A percentile compares a stretch with the other conserved stretches of the same genome.
These are phyloP conservation scores for Chrysaora quinquecirrha DNA, from an alignment of 30 jellyfish, hydroid and myxozoan species.

Conservation along the genomic window DNA sequence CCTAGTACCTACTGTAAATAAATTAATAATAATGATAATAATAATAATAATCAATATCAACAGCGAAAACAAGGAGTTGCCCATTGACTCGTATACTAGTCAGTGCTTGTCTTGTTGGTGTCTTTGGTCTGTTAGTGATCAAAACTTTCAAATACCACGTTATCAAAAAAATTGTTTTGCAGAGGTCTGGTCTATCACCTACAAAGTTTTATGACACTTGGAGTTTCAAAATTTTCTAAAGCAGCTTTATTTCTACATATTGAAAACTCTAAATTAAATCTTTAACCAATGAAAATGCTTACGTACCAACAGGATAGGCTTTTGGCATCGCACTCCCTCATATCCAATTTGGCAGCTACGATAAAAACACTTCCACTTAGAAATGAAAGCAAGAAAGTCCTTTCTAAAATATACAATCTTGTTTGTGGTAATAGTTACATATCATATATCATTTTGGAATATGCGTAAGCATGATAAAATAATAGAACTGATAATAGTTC, in stretches of 20 bases:
- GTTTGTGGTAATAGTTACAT: background rate
- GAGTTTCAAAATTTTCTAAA: background rate
- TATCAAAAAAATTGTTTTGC: too few species aligned
- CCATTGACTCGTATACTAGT: too few species aligned
- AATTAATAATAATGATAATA: too few species aligned
- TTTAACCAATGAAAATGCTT: background rate
- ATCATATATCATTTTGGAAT: background rate
- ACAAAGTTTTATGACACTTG: too few species aligned
- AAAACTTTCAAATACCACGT: too few species aligned
- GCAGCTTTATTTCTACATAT: background rate
- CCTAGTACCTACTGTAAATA: too few species aligned
- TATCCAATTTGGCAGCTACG: slow-evolving; percentile 44
- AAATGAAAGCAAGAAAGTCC: background rate
- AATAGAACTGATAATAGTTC: background rate
- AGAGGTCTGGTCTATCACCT: too few species aligned
- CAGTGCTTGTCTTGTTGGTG: too few species aligned
- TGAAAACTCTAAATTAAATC: background rate
- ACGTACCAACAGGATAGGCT: slow-evolving; percentile 57
- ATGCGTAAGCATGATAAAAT: too few species aligned
- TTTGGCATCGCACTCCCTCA: slow-evolving; percentile 41
- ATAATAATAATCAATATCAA: too few species aligned
- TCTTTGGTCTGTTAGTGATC: too few species aligned
- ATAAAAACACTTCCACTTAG: background rate
- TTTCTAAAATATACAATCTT: background rate
- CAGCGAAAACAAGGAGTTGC: too few species aligned